Evolutionary conservation across 1,140 invertebrate species (phyloP).

Genomic region (Microplitis demolitor): DNA sequence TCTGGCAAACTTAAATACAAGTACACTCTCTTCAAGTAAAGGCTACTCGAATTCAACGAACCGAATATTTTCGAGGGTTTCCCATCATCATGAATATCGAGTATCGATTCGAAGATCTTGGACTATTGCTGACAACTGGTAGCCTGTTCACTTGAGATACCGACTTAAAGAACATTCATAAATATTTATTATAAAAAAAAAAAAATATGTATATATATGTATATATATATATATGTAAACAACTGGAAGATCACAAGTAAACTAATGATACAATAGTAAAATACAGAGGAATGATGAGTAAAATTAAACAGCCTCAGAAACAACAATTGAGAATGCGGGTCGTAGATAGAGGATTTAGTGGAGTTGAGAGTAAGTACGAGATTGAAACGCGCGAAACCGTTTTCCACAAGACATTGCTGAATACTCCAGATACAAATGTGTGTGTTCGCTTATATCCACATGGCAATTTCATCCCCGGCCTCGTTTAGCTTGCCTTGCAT

Average conservation of each 20-base stretch:
- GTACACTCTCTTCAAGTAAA: constrained; percentile 8
- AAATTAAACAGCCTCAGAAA: too few relatives aligned
- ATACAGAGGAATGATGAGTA: too few relatives aligned
- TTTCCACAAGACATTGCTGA: constrained; percentile 4
- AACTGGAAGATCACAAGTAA: too few relatives aligned
- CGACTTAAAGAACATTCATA: not conserved
- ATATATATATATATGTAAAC: too few relatives aligned
- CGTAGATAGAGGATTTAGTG: too few relatives aligned
- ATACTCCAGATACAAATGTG: not conserved
- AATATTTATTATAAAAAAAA: not conserved
- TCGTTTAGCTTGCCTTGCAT: not conserved
- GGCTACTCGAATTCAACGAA: constrained; percentile 17
- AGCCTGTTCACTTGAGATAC: not conserved
- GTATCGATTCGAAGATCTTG: not conserved
- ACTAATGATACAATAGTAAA: too few relatives aligned
- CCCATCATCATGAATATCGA: constrained; percentile 16
- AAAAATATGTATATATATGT: too few relatives aligned
- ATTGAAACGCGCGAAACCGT: not conserved
- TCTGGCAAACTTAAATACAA: constrained; percentile 4
- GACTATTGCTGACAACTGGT: not conserved
- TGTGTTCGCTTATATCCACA: not conserved
- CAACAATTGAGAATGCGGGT: too few relatives aligned
- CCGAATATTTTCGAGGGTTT: constrained; percentile 15
- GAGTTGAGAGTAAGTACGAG: not conserved
- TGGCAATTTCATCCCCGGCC: constrained; percentile 8